phyloP scores from a whole-genome alignment of 1,140 invertebrate genomes.

The Pachyrhynchus sulphureomaculatus region DNA sequence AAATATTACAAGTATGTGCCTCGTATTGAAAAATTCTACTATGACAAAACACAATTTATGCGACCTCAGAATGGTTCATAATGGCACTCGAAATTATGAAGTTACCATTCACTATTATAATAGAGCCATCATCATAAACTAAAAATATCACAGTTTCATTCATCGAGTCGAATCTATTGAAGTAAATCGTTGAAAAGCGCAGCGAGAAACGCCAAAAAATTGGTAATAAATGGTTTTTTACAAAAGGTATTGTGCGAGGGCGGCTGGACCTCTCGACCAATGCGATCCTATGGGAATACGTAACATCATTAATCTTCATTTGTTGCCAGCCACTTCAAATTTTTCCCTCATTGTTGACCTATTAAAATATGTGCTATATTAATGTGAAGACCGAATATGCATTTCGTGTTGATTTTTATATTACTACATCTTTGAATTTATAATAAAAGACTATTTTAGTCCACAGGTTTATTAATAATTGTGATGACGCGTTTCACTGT shows the following conservation, averaged over 20 bases:
- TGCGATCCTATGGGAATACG: slow-evolving; percentile 40
- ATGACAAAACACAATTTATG: slow-evolving; percentile 40
- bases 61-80: slow-evolving; percentile 40
- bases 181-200: slow-evolving; percentile 33
- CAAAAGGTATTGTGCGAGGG: slow-evolving; percentile 37
- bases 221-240: slow-evolving; percentile 37
- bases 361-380: slow-evolving; percentile 28
- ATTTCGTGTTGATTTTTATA: neutral
- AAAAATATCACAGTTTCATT: slow-evolving; percentile 41
- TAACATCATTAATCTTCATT: slow-evolving; percentile 47
- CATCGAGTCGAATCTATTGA: slow-evolving; percentile 18
- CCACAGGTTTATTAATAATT: no score
- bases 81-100: slow-evolving; percentile 40
- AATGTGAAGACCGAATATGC: neutral
- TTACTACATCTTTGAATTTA: neutral
- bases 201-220: slow-evolving; percentile 44
- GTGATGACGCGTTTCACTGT: no score
- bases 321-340: slow-evolving; percentile 47
- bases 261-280: slow-evolving; percentile 21
- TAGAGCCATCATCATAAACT: slow-evolving; percentile 38
- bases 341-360: slow-evolving; percentile 40
- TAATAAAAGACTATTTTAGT: no score
- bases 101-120: slow-evolving; percentile 28
- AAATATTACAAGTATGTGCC: slow-evolving; percentile 21
- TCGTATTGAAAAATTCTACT: slow-evolving; percentile 17